These are phyloP conservation scores for Taeniopygia guttata DNA, from an alignment of 2,797 vertebrate genomes.

Conservation along the genomic window DNA sequence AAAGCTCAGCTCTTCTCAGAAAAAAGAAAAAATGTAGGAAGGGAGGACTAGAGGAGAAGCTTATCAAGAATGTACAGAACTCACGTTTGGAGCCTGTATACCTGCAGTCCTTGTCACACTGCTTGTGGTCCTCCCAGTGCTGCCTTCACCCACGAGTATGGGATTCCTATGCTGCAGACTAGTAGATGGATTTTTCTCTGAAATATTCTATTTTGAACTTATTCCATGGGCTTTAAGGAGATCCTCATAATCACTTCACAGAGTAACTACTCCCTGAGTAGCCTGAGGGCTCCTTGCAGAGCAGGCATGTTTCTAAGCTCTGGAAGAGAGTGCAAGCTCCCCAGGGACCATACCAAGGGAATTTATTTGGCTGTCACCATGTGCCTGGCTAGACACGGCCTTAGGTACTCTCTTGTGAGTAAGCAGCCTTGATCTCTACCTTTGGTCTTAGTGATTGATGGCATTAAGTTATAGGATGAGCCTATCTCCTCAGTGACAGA, in stretches of 20 bases:
- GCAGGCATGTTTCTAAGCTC: neutral
- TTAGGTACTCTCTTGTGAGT: neutral
- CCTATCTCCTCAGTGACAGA: neutral
- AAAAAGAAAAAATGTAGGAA: neutral
- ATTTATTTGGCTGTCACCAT: neutral
- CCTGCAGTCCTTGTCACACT: accelerated
- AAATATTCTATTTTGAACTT: neutral
- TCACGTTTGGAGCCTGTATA: accelerated
- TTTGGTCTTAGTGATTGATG: neutral
- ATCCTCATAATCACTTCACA: neutral
- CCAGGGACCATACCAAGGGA: neutral
- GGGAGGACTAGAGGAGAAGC: neutral
- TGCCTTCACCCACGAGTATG: accelerated
- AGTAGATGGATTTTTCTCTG: neutral
- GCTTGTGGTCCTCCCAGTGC: neutral
- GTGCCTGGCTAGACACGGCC: neutral
- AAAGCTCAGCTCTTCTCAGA: neutral
- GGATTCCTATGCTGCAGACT: neutral
- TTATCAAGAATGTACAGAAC: neutral
- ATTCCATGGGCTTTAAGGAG: neutral
- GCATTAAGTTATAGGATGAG: neutral
- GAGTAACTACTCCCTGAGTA: neutral
- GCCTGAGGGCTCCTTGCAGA: neutral
- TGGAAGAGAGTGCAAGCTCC: neutral
- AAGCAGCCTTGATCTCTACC: slow-evolving; percentile 20